phyloP scores from a whole-genome alignment of 2,797 vertebrate species.

The Lophius americanus region DNA sequence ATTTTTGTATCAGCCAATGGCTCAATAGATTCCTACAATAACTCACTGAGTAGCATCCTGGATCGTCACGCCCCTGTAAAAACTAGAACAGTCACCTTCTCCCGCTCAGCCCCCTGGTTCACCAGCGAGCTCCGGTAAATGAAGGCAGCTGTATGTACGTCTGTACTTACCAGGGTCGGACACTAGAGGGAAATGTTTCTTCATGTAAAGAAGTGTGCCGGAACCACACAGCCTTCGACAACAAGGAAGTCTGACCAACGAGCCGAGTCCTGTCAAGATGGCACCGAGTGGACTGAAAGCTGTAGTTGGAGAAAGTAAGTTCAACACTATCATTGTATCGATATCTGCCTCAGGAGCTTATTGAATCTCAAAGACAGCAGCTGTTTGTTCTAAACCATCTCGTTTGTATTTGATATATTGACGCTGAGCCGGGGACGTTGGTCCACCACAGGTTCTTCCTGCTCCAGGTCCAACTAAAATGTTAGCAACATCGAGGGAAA shows the following conservation, averaged over 20 bases:
- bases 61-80: no score
- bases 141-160: no score
- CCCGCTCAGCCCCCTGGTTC: no score
- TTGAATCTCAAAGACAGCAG: rapidly evolving
- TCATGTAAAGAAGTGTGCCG: slow-evolving; percentile 7
- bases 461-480: slow-evolving; percentile 26
- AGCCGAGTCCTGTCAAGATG: slow-evolving; percentile 77
- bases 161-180: background rate
- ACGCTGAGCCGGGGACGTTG: background rate
- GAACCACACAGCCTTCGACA: slow-evolving; percentile 20
- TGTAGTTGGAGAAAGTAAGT: slow-evolving; percentile 85
- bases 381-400: rapidly evolving
- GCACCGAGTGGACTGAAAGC: slow-evolving; percentile 84
- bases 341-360: background rate
- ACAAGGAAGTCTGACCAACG: slow-evolving; percentile 70
- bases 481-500: background rate
- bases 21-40: no score
- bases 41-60: no score
- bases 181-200: slow-evolving; percentile 32
- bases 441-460: slow-evolving; percentile 53
- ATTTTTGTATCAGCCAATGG: no score
- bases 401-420: background rate
- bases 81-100: no score
- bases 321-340: background rate
- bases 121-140: no score